phyloP scores from a whole-genome alignment of 2,113 vertebrate genomes.

The Echinops telfairi region DNA sequence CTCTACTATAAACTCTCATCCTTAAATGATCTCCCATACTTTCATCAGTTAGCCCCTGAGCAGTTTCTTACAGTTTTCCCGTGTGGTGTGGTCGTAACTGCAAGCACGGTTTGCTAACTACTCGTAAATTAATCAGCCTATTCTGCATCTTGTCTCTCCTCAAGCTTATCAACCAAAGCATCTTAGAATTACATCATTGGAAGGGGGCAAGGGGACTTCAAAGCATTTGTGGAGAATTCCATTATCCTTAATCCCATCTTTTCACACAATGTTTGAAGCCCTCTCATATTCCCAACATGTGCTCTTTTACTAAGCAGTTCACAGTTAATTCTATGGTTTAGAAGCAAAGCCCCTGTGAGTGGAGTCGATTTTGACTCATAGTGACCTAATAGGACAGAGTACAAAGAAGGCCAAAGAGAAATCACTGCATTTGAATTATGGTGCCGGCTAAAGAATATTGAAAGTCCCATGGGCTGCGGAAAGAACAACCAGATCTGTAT shows the following conservation, averaged over 20 bases:
- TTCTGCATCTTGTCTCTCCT: neutral
- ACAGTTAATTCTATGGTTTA: conserved; percentile 6
- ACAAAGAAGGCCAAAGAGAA: too few relatives aligned
- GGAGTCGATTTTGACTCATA: too few relatives aligned
- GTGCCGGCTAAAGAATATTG: too few relatives aligned
- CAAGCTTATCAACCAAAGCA: neutral
- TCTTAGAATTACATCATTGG: neutral
- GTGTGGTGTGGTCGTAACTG: neutral
- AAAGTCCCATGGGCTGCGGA: too few relatives aligned
- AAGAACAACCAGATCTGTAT: too few relatives aligned
- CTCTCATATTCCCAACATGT: neutral
- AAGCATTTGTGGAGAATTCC: too few relatives aligned
- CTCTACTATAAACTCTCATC: neutral
- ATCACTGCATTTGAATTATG: too few relatives aligned
- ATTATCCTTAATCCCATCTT: too few relatives aligned
- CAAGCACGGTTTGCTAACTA: neutral
- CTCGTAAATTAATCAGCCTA: neutral
- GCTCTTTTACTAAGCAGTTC: conserved; percentile 8
- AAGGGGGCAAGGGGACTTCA: too few relatives aligned
- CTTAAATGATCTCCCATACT: neutral
- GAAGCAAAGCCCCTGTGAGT: neutral
- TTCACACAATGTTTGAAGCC: too few relatives aligned
- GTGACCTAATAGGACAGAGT: too few relatives aligned
- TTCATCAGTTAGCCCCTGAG: neutral
- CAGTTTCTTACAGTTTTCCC: neutral